These are phyloP conservation scores for Drosophila busckii DNA, from an alignment of 1,140 invertebrate genomes.

Conservation along the genomic window DNA sequence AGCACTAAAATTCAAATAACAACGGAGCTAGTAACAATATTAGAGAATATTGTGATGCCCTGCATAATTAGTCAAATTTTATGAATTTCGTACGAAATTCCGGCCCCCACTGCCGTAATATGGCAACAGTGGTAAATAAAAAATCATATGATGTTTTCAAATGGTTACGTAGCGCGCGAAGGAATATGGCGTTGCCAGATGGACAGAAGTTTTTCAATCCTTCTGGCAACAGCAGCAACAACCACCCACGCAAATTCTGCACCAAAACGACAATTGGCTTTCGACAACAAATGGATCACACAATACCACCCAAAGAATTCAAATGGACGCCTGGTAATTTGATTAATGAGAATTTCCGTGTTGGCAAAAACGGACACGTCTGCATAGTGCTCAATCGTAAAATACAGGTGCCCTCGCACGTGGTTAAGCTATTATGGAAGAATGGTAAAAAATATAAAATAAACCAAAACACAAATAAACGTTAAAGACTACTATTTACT, in stretches of 20 bases:
- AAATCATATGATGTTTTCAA: slow-evolving; percentile 38
- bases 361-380: slow-evolving; percentile 76
- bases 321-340: slow-evolving; percentile 57
- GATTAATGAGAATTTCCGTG: slow-evolving; percentile 47
- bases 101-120: slow-evolving; percentile 43
- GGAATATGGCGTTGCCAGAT: slow-evolving; percentile 23
- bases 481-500: neutral
- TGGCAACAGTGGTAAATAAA: slow-evolving; percentile 29
- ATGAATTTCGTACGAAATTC: slow-evolving; percentile 25
- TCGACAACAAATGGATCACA: slow-evolving; percentile 63
- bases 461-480: slow-evolving; percentile 4
- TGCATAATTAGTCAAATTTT: slow-evolving; percentile 33
- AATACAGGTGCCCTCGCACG: slow-evolving; percentile 73
- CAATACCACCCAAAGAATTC: slow-evolving; percentile 52
- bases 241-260: slow-evolving; percentile 38
- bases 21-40: no score
- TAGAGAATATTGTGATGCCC: no score
- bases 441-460: slow-evolving; percentile 79
- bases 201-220: neutral
- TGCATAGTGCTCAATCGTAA: slow-evolving; percentile 81
- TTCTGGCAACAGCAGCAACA: slow-evolving; percentile 14
- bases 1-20: neutral
- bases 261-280: slow-evolving; percentile 69
- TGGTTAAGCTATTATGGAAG: slow-evolving; percentile 80
- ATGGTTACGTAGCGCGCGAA: slow-evolving; percentile 30